Evolutionary conservation across 2,888 invertebrate genomes (phyloP), one percentile per base, ranked within the genome.

Genomic region (Sarcophaga subvicina): DNA sequence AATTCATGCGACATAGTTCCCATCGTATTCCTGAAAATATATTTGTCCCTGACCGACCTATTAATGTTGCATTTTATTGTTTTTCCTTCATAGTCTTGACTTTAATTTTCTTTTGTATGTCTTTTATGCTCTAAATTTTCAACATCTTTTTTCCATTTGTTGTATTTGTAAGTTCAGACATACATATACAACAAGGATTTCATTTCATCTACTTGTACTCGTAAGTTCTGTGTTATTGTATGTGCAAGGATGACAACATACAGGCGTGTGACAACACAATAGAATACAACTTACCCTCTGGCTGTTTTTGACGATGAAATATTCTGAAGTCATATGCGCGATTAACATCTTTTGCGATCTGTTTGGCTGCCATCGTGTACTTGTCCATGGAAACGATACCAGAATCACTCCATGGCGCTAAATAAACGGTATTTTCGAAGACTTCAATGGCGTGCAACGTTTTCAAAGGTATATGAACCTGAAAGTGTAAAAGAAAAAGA

Each of bases 241-340:
- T 27, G 37, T 37, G 37, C 14, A 17, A 54, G 17, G 17, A 8
- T 54, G 3, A 54, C 17, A 3, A 54, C 17, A 54, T 14, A 54
- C 17, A 10, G 12, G 17, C 17, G 54, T 8, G 37, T 37, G 37
- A 37, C 47, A 67, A 22, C 37, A 27, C 73, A 70, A 27, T 75
- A 80, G 79, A 11, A 27, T 47, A 80, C 3, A 27, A 88, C 86
- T 89, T 93, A 95, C 95, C 95, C 91, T 95, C 94, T 14, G 97
- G 97, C 93, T 98, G 98, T 81, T 96, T 94, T 92, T 96, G 96
- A 80, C 96, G 94, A 94, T 97, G 97, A 93, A 95, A 97, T 71
- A 96, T 95, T 88, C 96, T 95, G 89, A 96, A 95, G 90, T 95
- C 95, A 90, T 95, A 94, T 17, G 96, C 96, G 60, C 95, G 94